phyloP scores from a whole-genome alignment of 2,113 vertebrate species.

The Thoracochromis brauschi region DNA sequence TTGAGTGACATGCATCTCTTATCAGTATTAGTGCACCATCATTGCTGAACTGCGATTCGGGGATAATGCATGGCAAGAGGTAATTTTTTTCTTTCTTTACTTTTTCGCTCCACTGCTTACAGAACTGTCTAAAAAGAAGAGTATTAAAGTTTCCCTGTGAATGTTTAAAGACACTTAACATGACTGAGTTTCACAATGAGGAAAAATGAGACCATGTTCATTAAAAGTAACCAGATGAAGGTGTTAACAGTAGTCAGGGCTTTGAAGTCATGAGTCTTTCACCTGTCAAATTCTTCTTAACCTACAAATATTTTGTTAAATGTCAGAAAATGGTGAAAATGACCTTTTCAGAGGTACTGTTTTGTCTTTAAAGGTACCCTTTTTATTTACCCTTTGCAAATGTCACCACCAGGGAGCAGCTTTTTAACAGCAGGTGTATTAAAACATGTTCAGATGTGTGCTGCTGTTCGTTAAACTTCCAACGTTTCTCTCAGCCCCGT shows the following conservation, averaged over 20 bases:
- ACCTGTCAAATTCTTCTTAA: neutral
- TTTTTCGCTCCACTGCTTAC: neutral
- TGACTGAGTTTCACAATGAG: neutral
- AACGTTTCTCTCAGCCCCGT: neutral
- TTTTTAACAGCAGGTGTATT: neutral
- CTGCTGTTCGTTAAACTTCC: neutral
- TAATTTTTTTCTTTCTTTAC: neutral
- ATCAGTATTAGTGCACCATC: slow-evolving; percentile 36
- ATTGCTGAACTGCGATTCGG: slow-evolving; percentile 28
- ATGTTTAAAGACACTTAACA: neutral
- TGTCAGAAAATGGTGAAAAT: neutral
- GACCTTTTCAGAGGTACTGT: rapidly evolving
- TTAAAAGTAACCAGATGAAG: neutral
- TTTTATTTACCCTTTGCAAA: neutral
- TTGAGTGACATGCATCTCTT: slow-evolving; percentile 16
- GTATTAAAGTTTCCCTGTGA: neutral
- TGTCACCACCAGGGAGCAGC: neutral
- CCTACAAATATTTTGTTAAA: neutral
- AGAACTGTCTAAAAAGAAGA: neutral
- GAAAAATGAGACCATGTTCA: rapidly evolving
- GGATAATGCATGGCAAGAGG: neutral
- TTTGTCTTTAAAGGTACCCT: neutral
- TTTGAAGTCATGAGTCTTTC: neutral
- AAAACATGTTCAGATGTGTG: neutral
- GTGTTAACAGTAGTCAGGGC: neutral